Evolutionary conservation across 2,888 invertebrate species (phyloP).

Genomic region (Cheilosia grossa): DNA sequence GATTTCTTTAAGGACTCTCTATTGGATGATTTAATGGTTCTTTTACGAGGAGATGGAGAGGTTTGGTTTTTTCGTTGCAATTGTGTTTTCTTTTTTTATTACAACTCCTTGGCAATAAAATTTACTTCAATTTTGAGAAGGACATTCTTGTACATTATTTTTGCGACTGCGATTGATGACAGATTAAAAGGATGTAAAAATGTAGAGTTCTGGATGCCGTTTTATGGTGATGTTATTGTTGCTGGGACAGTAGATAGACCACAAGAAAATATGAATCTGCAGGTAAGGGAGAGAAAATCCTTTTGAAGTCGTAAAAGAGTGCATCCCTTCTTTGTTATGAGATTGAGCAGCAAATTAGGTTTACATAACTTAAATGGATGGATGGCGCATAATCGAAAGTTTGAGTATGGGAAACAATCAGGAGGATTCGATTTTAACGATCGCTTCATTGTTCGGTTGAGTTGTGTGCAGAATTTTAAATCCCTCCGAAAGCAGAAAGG

Average conservation of each 20-base stretch:
- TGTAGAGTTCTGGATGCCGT: constrained; percentile 21
- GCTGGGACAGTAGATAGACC: constrained; percentile 33
- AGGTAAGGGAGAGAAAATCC: constrained; percentile 1
- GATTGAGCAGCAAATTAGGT: constrained; percentile 54
- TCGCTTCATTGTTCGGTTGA: constrained; percentile 19
- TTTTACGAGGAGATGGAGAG: not conserved
- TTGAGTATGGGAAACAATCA: not conserved
- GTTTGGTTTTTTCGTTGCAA: constrained; percentile 40
- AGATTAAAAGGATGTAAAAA: constrained; percentile 69
- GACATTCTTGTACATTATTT: constrained; percentile 37
- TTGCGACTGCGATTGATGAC: constrained; percentile 68
- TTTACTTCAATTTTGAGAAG: constrained; percentile 62
- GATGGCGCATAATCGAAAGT: not conserved
- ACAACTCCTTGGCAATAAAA: constrained; percentile 66
- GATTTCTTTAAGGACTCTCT: constrained; percentile 58
- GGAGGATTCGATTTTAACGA: not conserved
- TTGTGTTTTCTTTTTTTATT: constrained; percentile 37
- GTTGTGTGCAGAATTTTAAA: not conserved
- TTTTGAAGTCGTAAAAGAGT: constrained; percentile 45
- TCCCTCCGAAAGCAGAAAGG: no score
- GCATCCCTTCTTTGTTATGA: constrained; percentile 35
- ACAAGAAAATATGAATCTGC: constrained; percentile 6
- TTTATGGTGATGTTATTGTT: constrained; percentile 61
- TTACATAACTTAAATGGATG: constrained; percentile 26
- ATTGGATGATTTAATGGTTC: constrained; percentile 69